Evolutionary conservation across 2,797 vertebrate species (phyloP), one percentile per base, ranked within the genome.

Genomic region (Argya squamiceps): DNA sequence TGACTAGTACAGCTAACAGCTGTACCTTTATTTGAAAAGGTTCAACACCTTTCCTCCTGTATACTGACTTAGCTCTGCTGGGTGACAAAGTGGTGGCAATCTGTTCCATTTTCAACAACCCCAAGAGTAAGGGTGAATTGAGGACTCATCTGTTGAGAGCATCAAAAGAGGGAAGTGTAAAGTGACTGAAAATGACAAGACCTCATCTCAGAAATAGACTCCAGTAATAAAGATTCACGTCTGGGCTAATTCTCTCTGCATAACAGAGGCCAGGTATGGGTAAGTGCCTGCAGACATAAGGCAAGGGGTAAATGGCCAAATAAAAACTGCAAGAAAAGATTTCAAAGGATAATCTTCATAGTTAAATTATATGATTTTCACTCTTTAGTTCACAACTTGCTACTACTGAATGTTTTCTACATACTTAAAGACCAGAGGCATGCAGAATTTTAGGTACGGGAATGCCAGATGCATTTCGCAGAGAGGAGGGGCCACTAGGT

Each of bases 401-500:
- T 71, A 3, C 27, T 39, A 2, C 30, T 75, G 56, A 77, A 89
- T 10, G 9, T 71, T 82, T 93, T 26, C 32, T 34, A 16, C 6
- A 2, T 32, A 21, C 30, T 73, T 73, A 39, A 73, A 74, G 24
- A 44, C n/a, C 10, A 64, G 56, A 76, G 10, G 9, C 10, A 15
- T 17, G 26, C 8, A 69, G 44, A 89, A 58, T 80, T 79, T 82
- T 69, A 64, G 41, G 24, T 15, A 50, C 59, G 26, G 27, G 49
- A 80, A 62, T 18, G 26, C 24, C 32, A 71, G 43, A 39, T 2
- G 2, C 32, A 44, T 65, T 69, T 81, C 12, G 81, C 37, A n/a
- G 74, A 90, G 70, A 86, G 65, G 83, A 92, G 82, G 91, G 14
- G 19, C 95, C 97, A 95, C 93, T 92, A 97, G 98, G 55, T 96